Evolutionary conservation across 2,888 invertebrate genomes (phyloP).

Genomic region (Dolomedes plantarius): DNA sequence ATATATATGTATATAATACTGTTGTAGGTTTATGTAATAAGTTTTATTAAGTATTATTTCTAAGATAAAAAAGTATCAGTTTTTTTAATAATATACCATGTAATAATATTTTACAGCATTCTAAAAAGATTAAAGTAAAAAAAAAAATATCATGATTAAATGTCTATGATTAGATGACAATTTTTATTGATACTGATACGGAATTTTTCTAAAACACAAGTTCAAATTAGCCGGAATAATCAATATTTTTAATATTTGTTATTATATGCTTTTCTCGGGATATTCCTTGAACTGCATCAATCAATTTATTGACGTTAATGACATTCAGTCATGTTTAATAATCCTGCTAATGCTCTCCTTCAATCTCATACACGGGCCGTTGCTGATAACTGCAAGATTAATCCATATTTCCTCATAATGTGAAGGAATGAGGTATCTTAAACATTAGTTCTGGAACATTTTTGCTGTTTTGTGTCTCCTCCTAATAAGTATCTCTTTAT

Average conservation of each 20-base stretch:
- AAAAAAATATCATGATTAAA: too few species aligned
- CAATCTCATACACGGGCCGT: not conserved
- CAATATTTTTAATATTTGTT: not conserved
- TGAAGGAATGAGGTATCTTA: not conserved
- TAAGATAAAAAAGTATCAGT: too few species aligned
- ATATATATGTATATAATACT: too few species aligned
- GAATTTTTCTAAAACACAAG: too few species aligned
- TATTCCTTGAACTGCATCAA: not conserved
- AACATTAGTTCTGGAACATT: not conserved
- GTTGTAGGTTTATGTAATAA: too few species aligned
- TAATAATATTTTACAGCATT: too few species aligned
- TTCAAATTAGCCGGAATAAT: too few species aligned
- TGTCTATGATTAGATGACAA: too few species aligned
- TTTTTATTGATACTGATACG: too few species aligned
- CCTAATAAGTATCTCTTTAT: not conserved
- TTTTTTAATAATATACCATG: too few species aligned
- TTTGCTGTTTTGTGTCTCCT: not conserved
- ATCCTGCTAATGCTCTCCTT: conserved; percentile 10
- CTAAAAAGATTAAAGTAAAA: too few species aligned
- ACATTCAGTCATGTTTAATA: conserved; percentile 6
- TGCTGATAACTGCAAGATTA: conserved; percentile 6
- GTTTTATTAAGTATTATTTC: too few species aligned
- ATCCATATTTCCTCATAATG: conserved; percentile 3
- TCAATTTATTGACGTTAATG: conserved; percentile 6
- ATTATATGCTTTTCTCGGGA: not conserved